Evolutionary conservation across 92 coral and sea anemone genomes (phyloP).

Genomic region (Epizoanthus stellaris): DNA sequence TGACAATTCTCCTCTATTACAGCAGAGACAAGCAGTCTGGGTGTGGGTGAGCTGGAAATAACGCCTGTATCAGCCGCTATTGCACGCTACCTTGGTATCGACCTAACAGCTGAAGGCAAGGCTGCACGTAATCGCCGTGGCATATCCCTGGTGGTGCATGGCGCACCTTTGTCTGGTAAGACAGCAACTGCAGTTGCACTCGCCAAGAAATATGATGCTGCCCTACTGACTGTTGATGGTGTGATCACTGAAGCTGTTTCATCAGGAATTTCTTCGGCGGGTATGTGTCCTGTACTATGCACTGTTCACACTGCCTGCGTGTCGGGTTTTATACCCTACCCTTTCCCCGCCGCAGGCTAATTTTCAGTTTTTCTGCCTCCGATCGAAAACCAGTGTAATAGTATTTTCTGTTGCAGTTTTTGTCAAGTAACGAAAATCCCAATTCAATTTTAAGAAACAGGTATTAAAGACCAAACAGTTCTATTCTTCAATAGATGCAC

Average conservation of each 20-base stretch:
- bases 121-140: constrained; percentile 99
- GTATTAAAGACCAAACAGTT: no score
- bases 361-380: background rate
- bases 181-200: constrained; percentile 86
- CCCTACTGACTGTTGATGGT: constrained; percentile 86
- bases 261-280: constrained; percentile 91
- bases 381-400: no score
- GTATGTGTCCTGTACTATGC: constrained; percentile 36
- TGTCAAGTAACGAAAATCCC: background rate
- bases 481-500: no score
- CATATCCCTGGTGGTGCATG: constrained; percentile 86
- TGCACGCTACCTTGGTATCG: constrained; percentile 96
- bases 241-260: constrained; percentile 93
- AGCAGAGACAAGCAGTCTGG: constrained; percentile 75
- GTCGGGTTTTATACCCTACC: background rate
- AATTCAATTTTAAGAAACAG: background rate
- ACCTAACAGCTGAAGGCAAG: constrained; percentile 94
- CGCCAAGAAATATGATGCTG: constrained; percentile 92
- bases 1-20: background rate
- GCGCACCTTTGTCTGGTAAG: constrained; percentile 95
- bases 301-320: background rate
- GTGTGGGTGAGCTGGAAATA: constrained; percentile 97
- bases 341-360: background rate
- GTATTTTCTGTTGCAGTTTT: background rate
- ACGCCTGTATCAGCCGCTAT: constrained; percentile 99